A percentile compares a stretch with the other conserved stretches of the same genome.
Evolutionary conservation across 2,113 vertebrate species (phyloP).

Genomic region (Xiphorhynchus elegans): DNA sequence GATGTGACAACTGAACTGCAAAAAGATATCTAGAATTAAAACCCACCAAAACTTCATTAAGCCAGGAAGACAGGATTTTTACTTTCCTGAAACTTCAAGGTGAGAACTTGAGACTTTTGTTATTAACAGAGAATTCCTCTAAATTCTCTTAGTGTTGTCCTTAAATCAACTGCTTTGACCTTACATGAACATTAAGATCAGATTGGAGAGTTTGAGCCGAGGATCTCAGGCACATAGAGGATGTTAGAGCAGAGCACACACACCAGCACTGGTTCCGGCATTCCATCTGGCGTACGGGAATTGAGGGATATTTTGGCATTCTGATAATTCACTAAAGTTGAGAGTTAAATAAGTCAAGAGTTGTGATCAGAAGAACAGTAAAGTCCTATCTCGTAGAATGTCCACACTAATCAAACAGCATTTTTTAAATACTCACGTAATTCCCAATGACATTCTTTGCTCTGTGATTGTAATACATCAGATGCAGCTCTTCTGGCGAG

Average conservation of each 20-base stretch:
- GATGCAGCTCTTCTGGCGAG: slow-evolving; percentile 87
- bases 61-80: not conserved
- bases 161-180: not conserved
- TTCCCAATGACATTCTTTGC: slow-evolving; percentile 76
- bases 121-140: not conserved
- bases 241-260: not conserved
- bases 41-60: not conserved
- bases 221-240: not conserved
- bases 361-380: not conserved
- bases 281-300: not conserved
- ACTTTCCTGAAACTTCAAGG: not conserved
- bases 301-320: not conserved
- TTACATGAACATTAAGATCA: not conserved
- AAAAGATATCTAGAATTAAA: not conserved
- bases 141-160: not conserved
- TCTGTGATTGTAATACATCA: slow-evolving; percentile 83
- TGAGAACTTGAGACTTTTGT: not conserved
- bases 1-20: not conserved
- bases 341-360: not conserved
- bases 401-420: not conserved
- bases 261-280: not conserved
- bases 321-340: not conserved
- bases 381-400: not conserved
- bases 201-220: not conserved
- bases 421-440: slow-evolving; percentile 80